These are phyloP conservation scores for Stegastes partitus DNA, from an alignment of 2,113 vertebrate genomes.

Conservation along the genomic window DNA sequence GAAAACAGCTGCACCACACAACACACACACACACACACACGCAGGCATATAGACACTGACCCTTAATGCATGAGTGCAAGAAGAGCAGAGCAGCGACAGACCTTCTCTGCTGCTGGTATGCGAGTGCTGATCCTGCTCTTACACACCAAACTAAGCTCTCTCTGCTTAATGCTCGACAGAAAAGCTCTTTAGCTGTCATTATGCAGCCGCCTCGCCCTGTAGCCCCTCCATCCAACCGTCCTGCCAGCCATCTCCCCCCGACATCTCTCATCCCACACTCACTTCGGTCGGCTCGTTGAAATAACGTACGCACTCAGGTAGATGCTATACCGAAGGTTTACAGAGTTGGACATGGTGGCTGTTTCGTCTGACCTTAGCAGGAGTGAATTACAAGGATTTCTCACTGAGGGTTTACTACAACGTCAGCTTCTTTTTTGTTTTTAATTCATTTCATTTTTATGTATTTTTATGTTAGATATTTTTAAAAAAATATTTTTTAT, in stretches of 20 bases:
- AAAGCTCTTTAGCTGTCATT: constrained; percentile 81
- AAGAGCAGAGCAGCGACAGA: constrained; percentile 46
- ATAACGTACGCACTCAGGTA: constrained; percentile 8
- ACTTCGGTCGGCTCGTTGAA: background rate
- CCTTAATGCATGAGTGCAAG: constrained; percentile 32
- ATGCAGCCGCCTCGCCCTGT: constrained; percentile 38
- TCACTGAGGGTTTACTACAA: too few species aligned
- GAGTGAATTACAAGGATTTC: background rate
- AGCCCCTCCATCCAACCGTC: constrained; percentile 36
- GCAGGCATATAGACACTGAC: constrained; percentile 16
- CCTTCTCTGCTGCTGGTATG: constrained; percentile 39
- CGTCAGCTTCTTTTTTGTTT: too few species aligned
- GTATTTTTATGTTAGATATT: too few species aligned
- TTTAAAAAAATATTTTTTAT: too few species aligned
- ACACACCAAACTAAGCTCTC: constrained; percentile 77
- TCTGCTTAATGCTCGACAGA: constrained; percentile 73
- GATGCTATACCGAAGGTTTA: background rate
- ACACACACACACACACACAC: constrained; percentile 24
- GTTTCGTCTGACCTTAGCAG: background rate
- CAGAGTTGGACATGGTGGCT: background rate
- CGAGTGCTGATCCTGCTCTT: constrained; percentile 77
- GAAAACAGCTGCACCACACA: constrained; percentile 16
- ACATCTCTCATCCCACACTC: constrained; percentile 25
- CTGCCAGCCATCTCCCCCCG: constrained; percentile 17
- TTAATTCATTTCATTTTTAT: too few species aligned